Conservation (phyloP, 2,113 vertebrate genomes). For the Tragelaphus strepsiceros region DNA sequence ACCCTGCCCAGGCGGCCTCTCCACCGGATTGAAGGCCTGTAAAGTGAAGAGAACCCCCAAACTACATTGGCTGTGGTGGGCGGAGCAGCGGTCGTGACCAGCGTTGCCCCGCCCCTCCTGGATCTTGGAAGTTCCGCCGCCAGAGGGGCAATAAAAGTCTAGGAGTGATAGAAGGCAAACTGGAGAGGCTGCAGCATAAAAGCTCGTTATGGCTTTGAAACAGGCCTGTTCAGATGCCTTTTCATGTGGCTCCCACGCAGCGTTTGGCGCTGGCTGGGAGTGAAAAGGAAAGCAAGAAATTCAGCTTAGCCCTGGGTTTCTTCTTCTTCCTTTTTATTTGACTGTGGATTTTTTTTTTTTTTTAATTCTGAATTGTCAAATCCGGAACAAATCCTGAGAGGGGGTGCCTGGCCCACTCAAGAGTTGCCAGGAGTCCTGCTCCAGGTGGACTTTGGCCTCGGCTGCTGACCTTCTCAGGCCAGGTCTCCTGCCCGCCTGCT, state of each 20-base stretch:
- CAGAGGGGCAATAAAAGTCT: neutral
- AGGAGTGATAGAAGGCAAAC: rapidly evolving
- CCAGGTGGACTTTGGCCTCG: neutral
- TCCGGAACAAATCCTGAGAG: neutral
- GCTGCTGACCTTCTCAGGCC: neutral
- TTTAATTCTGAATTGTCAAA: neutral
- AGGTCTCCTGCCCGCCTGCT: neutral
- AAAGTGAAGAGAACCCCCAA: neutral
- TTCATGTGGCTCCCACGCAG: rapidly evolving
- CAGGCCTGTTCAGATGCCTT: rapidly evolving
- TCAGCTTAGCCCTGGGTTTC: rapidly evolving
- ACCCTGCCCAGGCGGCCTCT: neutral
- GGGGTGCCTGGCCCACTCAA: rapidly evolving
- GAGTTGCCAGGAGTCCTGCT: neutral
- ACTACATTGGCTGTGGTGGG: rapidly evolving
- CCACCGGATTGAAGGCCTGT: rapidly evolving
- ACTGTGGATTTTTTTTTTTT: neutral
- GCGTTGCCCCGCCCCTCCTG: neutral
- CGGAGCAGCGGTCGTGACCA: rapidly evolving
- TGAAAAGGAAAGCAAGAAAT: rapidly evolving
- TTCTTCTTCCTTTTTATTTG: rapidly evolving
- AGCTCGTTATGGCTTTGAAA: rapidly evolving
- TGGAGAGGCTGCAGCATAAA: rapidly evolving
- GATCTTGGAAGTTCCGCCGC: neutral
- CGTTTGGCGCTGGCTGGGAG: rapidly evolving